Conservation (phyloP, 1,140 invertebrate genomes). For the Arctopsyche grandis region DNA sequence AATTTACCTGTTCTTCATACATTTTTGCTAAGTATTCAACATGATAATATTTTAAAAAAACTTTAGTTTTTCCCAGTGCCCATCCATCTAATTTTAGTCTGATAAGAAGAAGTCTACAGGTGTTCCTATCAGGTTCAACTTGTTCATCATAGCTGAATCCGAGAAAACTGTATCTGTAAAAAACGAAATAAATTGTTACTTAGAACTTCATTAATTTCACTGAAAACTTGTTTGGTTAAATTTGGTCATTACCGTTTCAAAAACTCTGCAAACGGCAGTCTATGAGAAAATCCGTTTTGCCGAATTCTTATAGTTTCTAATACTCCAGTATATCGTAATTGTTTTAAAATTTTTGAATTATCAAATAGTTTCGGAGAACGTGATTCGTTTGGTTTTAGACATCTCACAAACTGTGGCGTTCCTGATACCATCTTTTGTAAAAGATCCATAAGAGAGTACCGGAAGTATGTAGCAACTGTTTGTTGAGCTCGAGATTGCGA, state of each 20-base stretch:
- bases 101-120: slow-evolving; percentile 76
- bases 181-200: background rate
- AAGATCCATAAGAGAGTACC: slow-evolving; percentile 86
- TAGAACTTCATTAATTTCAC: background rate
- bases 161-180: slow-evolving; percentile 80
- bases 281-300: slow-evolving; percentile 83
- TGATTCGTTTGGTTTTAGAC: slow-evolving; percentile 84
- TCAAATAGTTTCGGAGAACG: slow-evolving; percentile 77
- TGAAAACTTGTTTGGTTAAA: no score
- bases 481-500: slow-evolving; percentile 87
- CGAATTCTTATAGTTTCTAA: slow-evolving; percentile 84
- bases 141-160: slow-evolving; percentile 80
- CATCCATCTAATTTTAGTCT: slow-evolving; percentile 83
- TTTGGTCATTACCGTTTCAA: slow-evolving; percentile 71
- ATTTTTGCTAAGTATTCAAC: slow-evolving; percentile 82
- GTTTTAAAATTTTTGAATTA: slow-evolving; percentile 76
- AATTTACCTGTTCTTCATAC: slow-evolving; percentile 74
- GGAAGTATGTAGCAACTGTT: slow-evolving; percentile 86
- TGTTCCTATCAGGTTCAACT: slow-evolving; percentile 75
- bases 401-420: slow-evolving; percentile 84
- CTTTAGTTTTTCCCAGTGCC: slow-evolving; percentile 87
- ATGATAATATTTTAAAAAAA: slow-evolving; percentile 90
- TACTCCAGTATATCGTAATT: slow-evolving; percentile 83
- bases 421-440: slow-evolving; percentile 85
- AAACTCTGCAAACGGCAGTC: slow-evolving; percentile 83